Evolutionary conservation across 2,797 vertebrate genomes (phyloP), one percentile per base, ranked within the genome.

Genomic region (Galaxias olidus): DNA sequence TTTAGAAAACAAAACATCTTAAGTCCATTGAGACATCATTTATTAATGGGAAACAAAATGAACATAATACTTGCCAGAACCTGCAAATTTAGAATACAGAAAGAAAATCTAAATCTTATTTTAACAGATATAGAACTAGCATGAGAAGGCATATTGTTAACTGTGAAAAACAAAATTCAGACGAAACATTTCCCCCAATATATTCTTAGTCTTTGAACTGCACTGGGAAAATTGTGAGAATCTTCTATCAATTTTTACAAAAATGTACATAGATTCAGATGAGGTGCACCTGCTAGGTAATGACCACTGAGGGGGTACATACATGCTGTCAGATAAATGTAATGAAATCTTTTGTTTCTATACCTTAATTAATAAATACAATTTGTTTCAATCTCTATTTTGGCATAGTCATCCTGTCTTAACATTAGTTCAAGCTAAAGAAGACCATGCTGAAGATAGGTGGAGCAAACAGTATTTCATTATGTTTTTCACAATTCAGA

Each of bases 241-340:
- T 20, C 48, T 63, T 46, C 46, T 67, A 68, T 71, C 79, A 47
- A 68, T 76, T 81, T 78, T 73, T n/a, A 84, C 14, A 57, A 66
- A 82, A 63, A 71, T 65, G 51, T 82, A 80, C 74, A 84, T 74
- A 76, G 77, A 86, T 58, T 78, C 72, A 76, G 13, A 63, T 81
- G 83, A 87, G 83, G 84, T 85, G 88, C 87, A 74, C 85, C 82
- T 59, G 76, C 85, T 81, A 46, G 54, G 66, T 78, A 52, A 78
- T 59, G 69, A 78, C 73, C 79, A 81, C 80, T 71, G 17, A 61
- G 1, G 0, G 0, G 15, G 65, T 46, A 7, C 45, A 12, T 18
- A 52, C 63, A 77, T 84, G 30, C 30, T 30, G 20, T 78, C 72
- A 78, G 69, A 76, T 74, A 50, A n/a, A 41, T 73, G 30, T 30